phyloP scores from a whole-genome alignment of 2,797 vertebrate genomes.

The Malacoraja senta region DNA sequence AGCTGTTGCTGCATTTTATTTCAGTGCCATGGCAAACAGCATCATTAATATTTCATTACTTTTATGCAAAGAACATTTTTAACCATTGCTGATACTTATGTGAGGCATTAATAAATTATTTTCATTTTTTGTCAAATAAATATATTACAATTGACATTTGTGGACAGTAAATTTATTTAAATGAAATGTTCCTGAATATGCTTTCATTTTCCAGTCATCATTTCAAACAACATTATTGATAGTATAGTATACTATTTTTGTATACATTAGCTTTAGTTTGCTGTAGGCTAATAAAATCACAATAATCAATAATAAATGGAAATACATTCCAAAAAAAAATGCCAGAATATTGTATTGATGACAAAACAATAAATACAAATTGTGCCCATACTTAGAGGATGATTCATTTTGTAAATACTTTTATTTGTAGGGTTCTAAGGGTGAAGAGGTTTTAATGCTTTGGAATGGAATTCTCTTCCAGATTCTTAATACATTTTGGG shows the following conservation, averaged over 20 bases:
- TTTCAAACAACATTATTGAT: neutral
- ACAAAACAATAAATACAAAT: neutral
- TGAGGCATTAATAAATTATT: constrained; percentile 45
- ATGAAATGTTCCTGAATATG: neutral
- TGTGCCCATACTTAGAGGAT: neutral
- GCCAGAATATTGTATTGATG: neutral
- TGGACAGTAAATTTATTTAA: neutral
- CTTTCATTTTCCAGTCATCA: neutral
- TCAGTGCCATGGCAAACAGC: constrained; percentile 59
- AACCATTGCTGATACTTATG: constrained; percentile 54
- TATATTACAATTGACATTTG: constrained; percentile 44
- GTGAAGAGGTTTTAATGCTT: neutral
- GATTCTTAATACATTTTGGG: neutral
- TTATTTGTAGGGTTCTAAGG: neutral
- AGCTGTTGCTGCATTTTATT: constrained; percentile 50
- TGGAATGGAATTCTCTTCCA: neutral
- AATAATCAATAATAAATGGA: neutral
- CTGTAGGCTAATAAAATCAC: neutral
- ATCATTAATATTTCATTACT: constrained; percentile 70
- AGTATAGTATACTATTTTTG: neutral
- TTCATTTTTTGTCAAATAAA: constrained; percentile 52
- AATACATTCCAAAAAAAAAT: neutral
- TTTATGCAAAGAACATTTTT: constrained; percentile 68
- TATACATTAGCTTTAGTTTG: neutral
- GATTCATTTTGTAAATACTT: neutral